Percentiles rank a stretch among this genome's conserved stretches.
Conservation (phyloP, 2,888 invertebrate genomes). For the Tholera decimalis region DNA sequence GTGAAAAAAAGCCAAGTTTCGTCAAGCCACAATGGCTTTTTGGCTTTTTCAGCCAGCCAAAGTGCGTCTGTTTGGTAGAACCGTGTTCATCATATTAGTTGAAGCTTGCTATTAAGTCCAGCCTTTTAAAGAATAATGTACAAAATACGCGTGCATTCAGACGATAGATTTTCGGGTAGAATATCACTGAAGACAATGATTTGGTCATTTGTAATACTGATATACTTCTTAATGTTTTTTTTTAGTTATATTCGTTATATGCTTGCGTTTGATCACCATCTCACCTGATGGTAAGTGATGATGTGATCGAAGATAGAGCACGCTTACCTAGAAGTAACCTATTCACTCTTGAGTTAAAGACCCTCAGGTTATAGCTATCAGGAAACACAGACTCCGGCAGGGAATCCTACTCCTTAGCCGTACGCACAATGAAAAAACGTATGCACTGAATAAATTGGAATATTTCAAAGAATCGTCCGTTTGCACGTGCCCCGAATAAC, state of each 20-base stretch:
- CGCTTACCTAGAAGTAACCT: too few relatives aligned
- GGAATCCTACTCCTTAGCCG: too few relatives aligned
- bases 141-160: constrained; percentile 1
- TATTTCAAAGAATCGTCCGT: not conserved
- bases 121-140: constrained; percentile 20
- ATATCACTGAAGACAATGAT: not conserved
- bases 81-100: not conserved
- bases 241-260: too few relatives aligned
- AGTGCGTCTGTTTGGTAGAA: constrained; percentile 4
- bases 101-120: constrained; percentile 24
- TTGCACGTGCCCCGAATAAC: not conserved
- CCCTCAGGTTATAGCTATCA: too few relatives aligned
- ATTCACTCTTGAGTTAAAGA: too few relatives aligned
- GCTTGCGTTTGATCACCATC: too few relatives aligned
- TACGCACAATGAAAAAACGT: not conserved
- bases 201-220: not conserved
- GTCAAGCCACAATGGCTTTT: too few relatives aligned
- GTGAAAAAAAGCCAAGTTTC: too few relatives aligned
- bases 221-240: too few relatives aligned
- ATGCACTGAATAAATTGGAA: constrained; percentile 26
- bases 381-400: too few relatives aligned
- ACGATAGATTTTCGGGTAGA: not conserved
- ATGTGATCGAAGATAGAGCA: too few relatives aligned
- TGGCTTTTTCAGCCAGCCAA: not conserved
- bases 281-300: too few relatives aligned